Base-by-base conservation (phyloP, 1,140 invertebrate species). In the Bombus huntii region DNA sequence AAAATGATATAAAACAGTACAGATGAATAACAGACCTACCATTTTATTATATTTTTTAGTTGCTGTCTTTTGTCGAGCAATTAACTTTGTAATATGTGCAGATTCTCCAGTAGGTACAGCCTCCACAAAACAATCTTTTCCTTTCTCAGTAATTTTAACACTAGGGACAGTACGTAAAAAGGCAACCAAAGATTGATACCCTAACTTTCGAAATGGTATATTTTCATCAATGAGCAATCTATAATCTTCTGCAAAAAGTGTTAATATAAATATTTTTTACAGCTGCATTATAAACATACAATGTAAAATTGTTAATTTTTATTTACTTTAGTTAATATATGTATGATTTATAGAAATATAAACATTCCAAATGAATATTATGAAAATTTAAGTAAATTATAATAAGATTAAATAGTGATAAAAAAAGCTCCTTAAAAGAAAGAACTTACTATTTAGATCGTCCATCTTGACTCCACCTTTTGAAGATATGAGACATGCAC, bases 141-240 rank as follows among this genome's bases (percentile, higher is more conserved):
- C 86, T 44, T 78, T 87, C 80, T 94, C 92, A 18, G 81, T 92
- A 4, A 96, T 92, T 87, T 92, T 95, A 89, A 97, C 93, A 34
- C 95, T 95, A n/a, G 95, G 95, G 53, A 96, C 93, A 83, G 95
- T 94, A 70, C 92, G 88, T 86, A 97, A 93, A 83, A 97, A 95
- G 66, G 96, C 95, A 77, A 96, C 95, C 3, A 97, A 88, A 22
- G 93, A 94, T 53, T 92, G 75, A 92, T 95, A 96, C 4, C 96
- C 96, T 79, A 97, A 92, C 85, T 96, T 95, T 81, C 90, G 92
- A 87, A 94, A 97, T 12, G 96, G 96, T 88, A 97, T 96, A 71
- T 89, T 91, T 90, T 96, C 95, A 65, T 96, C 96, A 89, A 96
- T 94, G 6, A 97, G 85, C 80, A 94, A 94, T 76, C 89, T 91